phyloP scores from a whole-genome alignment of 2,797 vertebrate genomes.

The Florisuga fusca region DNA sequence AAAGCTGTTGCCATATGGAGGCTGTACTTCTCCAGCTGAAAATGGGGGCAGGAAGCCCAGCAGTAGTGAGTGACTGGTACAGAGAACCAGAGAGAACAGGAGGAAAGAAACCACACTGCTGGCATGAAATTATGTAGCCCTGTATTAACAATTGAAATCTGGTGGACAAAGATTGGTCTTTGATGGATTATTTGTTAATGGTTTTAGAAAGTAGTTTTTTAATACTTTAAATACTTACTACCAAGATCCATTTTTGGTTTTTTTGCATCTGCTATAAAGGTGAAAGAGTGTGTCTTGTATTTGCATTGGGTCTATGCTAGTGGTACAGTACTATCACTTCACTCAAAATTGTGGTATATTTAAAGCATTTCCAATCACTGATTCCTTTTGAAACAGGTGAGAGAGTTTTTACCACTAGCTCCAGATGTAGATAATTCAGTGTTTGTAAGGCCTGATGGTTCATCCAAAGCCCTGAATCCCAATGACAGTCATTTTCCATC shows the following conservation, averaged over 20 bases:
- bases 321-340: background rate
- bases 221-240: background rate
- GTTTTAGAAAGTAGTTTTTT: background rate
- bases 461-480: background rate
- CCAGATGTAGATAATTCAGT: background rate
- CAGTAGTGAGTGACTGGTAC: background rate
- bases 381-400: slow-evolving; percentile 48
- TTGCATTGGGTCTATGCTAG: fast-evolving
- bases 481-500: background rate
- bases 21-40: background rate
- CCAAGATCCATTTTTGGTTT: background rate
- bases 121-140: background rate
- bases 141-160: background rate
- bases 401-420: slow-evolving; percentile 22
- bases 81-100: background rate
- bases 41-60: background rate
- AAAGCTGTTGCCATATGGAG: background rate
- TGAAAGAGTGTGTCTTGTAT: background rate
- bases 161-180: background rate
- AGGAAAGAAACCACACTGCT: background rate
- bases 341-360: background rate
- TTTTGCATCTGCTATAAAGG: background rate
- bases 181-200: background rate
- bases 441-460: background rate
- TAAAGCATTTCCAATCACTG: background rate